A percentile compares a stretch with the other conserved stretches of the same genome.
Conservation (phyloP, 1,140 invertebrate species). For the Paralvinella palmiformis region DNA sequence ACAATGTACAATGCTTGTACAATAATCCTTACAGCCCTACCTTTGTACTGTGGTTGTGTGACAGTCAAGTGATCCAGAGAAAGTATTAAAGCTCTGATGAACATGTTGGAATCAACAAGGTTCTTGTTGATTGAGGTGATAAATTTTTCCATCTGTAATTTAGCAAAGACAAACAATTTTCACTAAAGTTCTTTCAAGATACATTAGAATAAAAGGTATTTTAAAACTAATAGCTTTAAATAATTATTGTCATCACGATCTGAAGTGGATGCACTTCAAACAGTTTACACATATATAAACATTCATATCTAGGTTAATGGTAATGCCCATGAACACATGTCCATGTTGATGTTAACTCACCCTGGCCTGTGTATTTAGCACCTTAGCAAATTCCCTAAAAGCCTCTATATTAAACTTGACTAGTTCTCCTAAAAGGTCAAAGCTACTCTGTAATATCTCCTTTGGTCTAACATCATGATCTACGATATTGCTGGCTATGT, state of each 20-base stretch:
- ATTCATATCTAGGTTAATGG: too few species aligned
- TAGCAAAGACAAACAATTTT: constrained; percentile 17
- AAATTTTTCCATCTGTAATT: constrained; percentile 47
- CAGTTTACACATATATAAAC: too few species aligned
- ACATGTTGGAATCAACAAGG: constrained; percentile 55
- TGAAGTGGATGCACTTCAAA: too few species aligned
- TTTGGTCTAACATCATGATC: constrained; percentile 49
- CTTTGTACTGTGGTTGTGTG: constrained; percentile 25
- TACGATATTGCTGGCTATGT: constrained; percentile 48
- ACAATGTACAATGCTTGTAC: too few species aligned
- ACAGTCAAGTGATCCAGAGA: constrained; percentile 47
- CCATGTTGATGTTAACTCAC: too few species aligned
- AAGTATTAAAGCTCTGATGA: constrained; percentile 50
- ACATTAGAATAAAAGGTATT: too few species aligned
- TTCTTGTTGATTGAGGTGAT: constrained; percentile 49
- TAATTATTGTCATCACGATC: too few species aligned
- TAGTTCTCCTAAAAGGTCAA: constrained; percentile 53
- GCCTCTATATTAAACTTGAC: constrained; percentile 53
- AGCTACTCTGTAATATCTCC: constrained; percentile 54
- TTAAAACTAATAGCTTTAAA: too few species aligned
- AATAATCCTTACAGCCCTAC: constrained; percentile 10
- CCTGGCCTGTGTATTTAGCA: constrained; percentile 40
- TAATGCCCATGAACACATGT: too few species aligned
- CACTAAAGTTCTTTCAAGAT: too few species aligned
- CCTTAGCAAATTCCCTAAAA: constrained; percentile 48